Percentiles rank a stretch among this genome's conserved stretches.
phyloP scores from a whole-genome alignment of 1,140 invertebrate genomes.

The Tyrophagus putrescentiae region DNA sequence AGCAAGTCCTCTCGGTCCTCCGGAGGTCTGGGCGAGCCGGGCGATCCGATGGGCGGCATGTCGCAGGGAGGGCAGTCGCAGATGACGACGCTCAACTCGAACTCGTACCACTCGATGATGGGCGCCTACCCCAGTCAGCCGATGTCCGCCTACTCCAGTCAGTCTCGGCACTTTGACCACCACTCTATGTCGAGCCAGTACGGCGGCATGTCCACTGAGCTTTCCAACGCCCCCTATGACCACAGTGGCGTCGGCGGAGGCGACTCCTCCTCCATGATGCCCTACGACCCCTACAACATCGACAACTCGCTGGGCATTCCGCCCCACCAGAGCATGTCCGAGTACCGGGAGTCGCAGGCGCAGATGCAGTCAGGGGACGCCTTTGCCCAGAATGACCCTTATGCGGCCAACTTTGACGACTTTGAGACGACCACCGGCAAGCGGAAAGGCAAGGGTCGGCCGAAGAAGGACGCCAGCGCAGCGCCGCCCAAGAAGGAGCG shows the following conservation, averaged over 20 bases:
- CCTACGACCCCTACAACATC: constrained; percentile 15
- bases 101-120: constrained; percentile 19
- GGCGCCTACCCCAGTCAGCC: background rate
- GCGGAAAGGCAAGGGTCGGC: constrained; percentile 22
- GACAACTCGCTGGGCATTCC: constrained; percentile 15
- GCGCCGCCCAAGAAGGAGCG: constrained; percentile 23
- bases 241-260: background rate
- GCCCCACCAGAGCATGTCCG: constrained; percentile 14
- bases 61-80: too few species aligned
- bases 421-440: constrained; percentile 21
- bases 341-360: constrained; percentile 6
- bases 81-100: constrained; percentile 2
- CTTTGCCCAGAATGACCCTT: constrained; percentile 14
- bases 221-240: constrained; percentile 2
- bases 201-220: constrained; percentile 3
- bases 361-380: background rate
- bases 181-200: background rate
- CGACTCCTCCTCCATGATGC: constrained; percentile 8
- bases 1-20: background rate
- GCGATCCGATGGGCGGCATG: background rate
- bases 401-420: constrained; percentile 24
- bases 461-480: constrained; percentile 21
- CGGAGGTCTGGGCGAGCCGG: background rate
- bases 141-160: constrained; percentile 4
- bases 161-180: constrained; percentile 11